phyloP scores from a whole-genome alignment of 2,797 vertebrate genomes.

The Apogon hyalosoma region DNA sequence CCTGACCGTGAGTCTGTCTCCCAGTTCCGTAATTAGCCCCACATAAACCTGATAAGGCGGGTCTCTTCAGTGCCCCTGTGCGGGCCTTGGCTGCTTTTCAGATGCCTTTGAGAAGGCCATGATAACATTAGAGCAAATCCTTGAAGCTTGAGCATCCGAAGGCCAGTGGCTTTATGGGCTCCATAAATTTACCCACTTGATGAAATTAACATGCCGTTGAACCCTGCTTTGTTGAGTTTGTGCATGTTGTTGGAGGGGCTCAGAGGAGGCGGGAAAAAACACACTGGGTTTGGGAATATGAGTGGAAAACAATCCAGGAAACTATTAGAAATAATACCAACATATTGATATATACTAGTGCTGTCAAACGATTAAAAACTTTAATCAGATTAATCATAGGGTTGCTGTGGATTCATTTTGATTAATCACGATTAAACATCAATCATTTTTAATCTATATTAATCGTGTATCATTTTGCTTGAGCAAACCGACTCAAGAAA shows the following conservation, averaged over 20 bases:
- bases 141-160: slow-evolving; percentile 26
- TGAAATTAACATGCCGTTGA: slow-evolving; percentile 73
- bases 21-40: slow-evolving; percentile 65
- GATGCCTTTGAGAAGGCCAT: slow-evolving; percentile 53
- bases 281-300: no score
- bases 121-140: slow-evolving; percentile 56
- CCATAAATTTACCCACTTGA: slow-evolving; percentile 71
- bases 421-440: no score
- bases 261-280: slow-evolving; percentile 6
- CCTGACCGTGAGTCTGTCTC: slow-evolving; percentile 61
- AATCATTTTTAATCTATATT: no score
- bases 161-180: slow-evolving; percentile 41
- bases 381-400: no score
- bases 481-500: no score
- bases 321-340: no score
- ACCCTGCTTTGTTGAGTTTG: slow-evolving; percentile 54
- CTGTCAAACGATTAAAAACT: no score
- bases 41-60: slow-evolving; percentile 60
- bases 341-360: no score
- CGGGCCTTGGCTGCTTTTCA: slow-evolving; percentile 42
- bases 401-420: no score
- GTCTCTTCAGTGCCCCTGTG: slow-evolving; percentile 38
- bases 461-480: no score
- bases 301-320: no score
- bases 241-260: slow-evolving; percentile 43